Conservation (phyloP, 2,113 vertebrate species). For the Antigone vipio region DNA sequence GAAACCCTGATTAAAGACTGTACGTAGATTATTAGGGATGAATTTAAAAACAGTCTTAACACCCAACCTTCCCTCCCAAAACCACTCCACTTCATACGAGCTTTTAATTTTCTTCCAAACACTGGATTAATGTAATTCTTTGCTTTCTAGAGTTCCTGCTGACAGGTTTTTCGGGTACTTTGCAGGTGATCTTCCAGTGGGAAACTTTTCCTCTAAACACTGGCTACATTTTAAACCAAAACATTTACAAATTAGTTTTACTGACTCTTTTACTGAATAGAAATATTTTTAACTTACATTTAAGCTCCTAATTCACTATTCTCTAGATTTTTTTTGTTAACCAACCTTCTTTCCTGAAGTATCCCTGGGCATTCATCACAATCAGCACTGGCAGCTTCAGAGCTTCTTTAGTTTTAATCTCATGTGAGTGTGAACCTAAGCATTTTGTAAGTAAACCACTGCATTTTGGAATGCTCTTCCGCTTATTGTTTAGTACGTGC, state of each 20-base stretch:
- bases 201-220: background rate
- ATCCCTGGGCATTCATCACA: background rate
- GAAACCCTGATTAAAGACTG: background rate
- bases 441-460: constrained; percentile 35
- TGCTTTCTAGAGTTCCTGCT: background rate
- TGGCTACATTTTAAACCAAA: background rate
- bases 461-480: constrained; percentile 10
- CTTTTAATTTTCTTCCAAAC: background rate
- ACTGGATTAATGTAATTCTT: background rate
- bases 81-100: background rate
- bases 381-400: background rate
- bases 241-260: background rate
- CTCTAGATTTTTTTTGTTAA: background rate
- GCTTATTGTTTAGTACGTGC: background rate
- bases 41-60: background rate
- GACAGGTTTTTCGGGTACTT: background rate
- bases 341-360: background rate
- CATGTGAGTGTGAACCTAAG: background rate
- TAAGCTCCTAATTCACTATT: background rate
- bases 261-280: background rate
- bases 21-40: background rate
- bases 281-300: background rate
- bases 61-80: background rate
- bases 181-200: background rate
- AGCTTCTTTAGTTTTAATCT: background rate